phyloP scores from a whole-genome alignment of 1,140 invertebrate species.

The Achroia grisella region DNA sequence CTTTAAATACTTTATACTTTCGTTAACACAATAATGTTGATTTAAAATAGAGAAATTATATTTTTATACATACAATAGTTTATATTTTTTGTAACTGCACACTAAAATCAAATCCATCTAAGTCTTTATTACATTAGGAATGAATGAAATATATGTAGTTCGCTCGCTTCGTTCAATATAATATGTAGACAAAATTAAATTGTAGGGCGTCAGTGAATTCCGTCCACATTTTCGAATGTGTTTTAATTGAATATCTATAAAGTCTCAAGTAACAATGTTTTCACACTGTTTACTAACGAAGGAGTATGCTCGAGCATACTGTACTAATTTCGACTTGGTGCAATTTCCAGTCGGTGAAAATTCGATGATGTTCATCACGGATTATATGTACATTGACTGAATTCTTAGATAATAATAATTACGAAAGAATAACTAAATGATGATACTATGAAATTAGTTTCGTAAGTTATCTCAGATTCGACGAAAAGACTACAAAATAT shows the following conservation, averaged over 20 bases:
- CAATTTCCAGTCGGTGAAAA: constrained; percentile 46
- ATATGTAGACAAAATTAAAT: neutral
- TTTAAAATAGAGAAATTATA: too few species aligned
- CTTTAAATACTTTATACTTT: too few species aligned
- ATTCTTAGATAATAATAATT: constrained; percentile 58
- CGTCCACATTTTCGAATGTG: constrained; percentile 61
- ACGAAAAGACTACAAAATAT: constrained; percentile 67
- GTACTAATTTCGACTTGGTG: constrained; percentile 32
- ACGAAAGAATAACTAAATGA: constrained; percentile 50
- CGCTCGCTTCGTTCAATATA: too few species aligned
- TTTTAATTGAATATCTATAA: constrained; percentile 14
- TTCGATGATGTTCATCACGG: constrained; percentile 60
- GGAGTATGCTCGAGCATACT: constrained; percentile 12
- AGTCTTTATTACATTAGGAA: too few species aligned
- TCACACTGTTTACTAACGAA: constrained; percentile 31
- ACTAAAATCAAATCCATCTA: too few species aligned
- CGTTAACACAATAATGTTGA: too few species aligned
- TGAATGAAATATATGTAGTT: too few species aligned
- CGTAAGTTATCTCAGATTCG: constrained; percentile 68
- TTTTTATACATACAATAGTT: too few species aligned
- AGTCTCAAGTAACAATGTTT: constrained; percentile 33
- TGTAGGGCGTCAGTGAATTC: constrained; percentile 44
- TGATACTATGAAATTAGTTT: constrained; percentile 46
- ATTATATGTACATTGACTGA: constrained; percentile 62
- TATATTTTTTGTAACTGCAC: too few species aligned